Conservation (phyloP, 64 coral and sea anemone species). For the Porites australiensis region DNA sequence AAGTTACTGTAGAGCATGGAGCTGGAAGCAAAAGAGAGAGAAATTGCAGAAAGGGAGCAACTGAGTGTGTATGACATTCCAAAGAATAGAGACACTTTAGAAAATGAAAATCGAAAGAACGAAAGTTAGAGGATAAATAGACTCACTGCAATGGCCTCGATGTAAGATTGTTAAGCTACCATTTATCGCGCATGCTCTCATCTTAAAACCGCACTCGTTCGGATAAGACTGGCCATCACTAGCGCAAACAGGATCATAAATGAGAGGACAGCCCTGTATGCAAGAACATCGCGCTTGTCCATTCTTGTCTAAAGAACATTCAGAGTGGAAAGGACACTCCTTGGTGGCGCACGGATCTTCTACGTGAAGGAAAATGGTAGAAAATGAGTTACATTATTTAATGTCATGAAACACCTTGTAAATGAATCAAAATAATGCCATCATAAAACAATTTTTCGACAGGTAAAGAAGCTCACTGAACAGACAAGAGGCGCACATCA, state of each 20-base stretch:
- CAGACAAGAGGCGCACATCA: no score
- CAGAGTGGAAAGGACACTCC: conserved; percentile 48
- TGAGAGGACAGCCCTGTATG: conserved; percentile 39
- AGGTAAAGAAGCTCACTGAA: no score
- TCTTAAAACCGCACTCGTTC: conserved; percentile 81
- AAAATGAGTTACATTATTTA: no score
- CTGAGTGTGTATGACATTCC: not conserved
- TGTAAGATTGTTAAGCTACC: conserved; percentile 33
- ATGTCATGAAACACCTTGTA: no score
- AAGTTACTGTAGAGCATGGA: conserved; percentile 52
- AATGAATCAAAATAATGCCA: no score
- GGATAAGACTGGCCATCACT: conserved; percentile 86
- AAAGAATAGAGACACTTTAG: not conserved
- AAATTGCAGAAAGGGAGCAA: not conserved
- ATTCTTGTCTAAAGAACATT: conserved; percentile 61
- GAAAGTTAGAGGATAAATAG: not conserved
- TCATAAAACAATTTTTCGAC: no score
- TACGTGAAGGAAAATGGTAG: not conserved
- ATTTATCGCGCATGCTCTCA: conserved; percentile 59
- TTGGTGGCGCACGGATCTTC: conserved; percentile 35
- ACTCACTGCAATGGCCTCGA: conserved; percentile 85
- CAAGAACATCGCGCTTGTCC: conserved; percentile 57
- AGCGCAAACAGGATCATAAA: conserved; percentile 77
- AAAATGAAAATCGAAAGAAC: not conserved
- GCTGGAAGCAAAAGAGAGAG: conserved; percentile 1